Percentiles rank a stretch among this genome's conserved stretches.
Conservation (phyloP, 2,888 invertebrate species). For the Mythimna vitellina region DNA sequence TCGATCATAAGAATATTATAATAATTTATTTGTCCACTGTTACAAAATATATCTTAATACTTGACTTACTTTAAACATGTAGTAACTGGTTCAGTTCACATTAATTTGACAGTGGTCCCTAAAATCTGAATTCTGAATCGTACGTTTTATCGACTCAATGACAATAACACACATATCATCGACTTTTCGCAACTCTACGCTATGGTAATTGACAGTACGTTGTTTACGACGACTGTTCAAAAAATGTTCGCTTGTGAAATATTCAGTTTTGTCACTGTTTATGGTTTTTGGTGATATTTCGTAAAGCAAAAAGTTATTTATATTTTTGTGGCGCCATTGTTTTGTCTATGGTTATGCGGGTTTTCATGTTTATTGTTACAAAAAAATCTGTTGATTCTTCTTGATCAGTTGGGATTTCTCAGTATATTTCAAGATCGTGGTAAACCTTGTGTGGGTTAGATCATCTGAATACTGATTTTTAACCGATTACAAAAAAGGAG, state of each 20-base stretch:
- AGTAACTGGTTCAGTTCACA: too few species aligned
- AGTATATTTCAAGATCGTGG: background rate
- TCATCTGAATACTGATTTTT: background rate
- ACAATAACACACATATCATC: conserved; percentile 41
- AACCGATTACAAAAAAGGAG: background rate
- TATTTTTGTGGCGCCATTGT: conserved; percentile 34
- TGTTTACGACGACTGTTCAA: conserved; percentile 72
- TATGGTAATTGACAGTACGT: conserved; percentile 75
- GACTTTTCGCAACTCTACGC: conserved; percentile 48
- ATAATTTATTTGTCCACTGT: too few species aligned
- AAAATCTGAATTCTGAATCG: conserved; percentile 67
- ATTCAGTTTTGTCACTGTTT: conserved; percentile 50
- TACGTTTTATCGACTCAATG: conserved; percentile 23
- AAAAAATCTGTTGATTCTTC: background rate
- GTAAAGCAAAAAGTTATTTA: conserved; percentile 29
- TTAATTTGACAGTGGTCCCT: conserved; percentile 3
- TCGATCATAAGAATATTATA: conserved; percentile 3
- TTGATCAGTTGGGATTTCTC: background rate
- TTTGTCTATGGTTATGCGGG: conserved; percentile 7
- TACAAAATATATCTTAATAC: too few species aligned
- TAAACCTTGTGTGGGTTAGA: background rate
- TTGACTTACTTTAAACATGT: too few species aligned
- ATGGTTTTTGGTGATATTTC: conserved; percentile 53
- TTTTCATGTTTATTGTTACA: conserved; percentile 8
- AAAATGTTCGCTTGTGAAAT: conserved; percentile 63